Conservation (phyloP, 2,888 invertebrate genomes). For the Omphaloscelis lunosa region DNA sequence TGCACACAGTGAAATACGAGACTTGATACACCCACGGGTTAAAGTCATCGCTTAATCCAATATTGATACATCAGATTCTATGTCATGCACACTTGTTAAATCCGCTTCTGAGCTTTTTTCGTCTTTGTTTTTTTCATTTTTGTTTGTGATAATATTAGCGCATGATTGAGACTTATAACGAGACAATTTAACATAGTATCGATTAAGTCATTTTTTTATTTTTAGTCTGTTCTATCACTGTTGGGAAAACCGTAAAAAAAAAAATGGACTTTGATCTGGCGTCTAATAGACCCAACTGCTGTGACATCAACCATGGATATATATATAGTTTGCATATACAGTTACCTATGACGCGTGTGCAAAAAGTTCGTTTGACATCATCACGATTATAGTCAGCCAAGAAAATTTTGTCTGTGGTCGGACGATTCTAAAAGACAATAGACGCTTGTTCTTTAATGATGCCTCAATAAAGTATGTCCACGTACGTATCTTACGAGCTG, state of each 20-base stretch:
- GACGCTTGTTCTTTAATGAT: slow-evolving; percentile 38
- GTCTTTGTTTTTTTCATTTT: slow-evolving; percentile 80
- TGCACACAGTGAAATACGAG: slow-evolving; percentile 40
- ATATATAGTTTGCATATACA: slow-evolving; percentile 43
- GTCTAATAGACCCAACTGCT: slow-evolving; percentile 63
- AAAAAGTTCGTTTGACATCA: slow-evolving; percentile 53
- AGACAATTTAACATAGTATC: slow-evolving; percentile 84
- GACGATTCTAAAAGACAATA: slow-evolving; percentile 35
- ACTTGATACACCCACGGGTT: slow-evolving; percentile 61
- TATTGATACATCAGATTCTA: slow-evolving; percentile 84
- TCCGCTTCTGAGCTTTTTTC: slow-evolving; percentile 86
- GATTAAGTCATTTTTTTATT: slow-evolving; percentile 87
- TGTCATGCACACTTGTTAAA: slow-evolving; percentile 85
- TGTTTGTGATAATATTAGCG: slow-evolving; percentile 88
- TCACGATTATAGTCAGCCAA: slow-evolving; percentile 13
- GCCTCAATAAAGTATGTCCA: slow-evolving; percentile 58
- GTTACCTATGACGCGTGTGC: slow-evolving; percentile 20
- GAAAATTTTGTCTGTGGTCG: slow-evolving; percentile 3
- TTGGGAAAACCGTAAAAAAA: slow-evolving; percentile 79
- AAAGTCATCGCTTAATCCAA: slow-evolving; percentile 80
- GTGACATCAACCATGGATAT: slow-evolving; percentile 61
- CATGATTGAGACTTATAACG: slow-evolving; percentile 87
- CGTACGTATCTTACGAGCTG: slow-evolving; percentile 68
- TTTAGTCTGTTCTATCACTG: slow-evolving; percentile 81
- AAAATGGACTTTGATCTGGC: slow-evolving; percentile 74